Evolutionary conservation across 2,888 invertebrate species (phyloP).

Genomic region (Tubulanus polymorphus): DNA sequence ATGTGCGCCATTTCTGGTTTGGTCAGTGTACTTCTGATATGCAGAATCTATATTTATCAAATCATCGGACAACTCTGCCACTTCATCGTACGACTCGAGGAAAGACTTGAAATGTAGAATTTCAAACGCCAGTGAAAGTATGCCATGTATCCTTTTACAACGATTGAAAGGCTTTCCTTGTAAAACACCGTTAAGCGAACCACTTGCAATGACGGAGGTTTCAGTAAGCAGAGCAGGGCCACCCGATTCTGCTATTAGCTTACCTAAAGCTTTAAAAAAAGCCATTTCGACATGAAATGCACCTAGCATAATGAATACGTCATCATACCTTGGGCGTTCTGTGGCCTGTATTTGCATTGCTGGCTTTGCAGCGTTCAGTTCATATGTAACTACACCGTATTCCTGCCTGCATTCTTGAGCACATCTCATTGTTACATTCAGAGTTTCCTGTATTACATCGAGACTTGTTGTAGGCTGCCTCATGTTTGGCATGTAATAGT

Average conservation of each 20-base stretch:
- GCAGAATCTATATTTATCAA: neutral
- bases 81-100: slow-evolving; percentile 8
- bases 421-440: slow-evolving; percentile 15
- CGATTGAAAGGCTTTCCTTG: slow-evolving; percentile 20
- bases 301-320: slow-evolving; percentile 23
- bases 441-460: slow-evolving; percentile 19
- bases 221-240: slow-evolving; percentile 21
- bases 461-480: slow-evolving; percentile 13
- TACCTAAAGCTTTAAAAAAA: slow-evolving; percentile 21
- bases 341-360: slow-evolving; percentile 22
- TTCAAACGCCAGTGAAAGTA: slow-evolving; percentile 17
- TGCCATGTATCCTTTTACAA: slow-evolving; percentile 22
- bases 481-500: slow-evolving; percentile 20
- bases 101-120: slow-evolving; percentile 18
- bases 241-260: slow-evolving; percentile 22
- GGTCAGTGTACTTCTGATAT: slow-evolving; percentile 9
- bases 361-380: slow-evolving; percentile 19
- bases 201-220: slow-evolving; percentile 17
- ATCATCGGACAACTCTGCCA: neutral
- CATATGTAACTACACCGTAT: slow-evolving; percentile 20
- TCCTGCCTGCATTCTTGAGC: slow-evolving; percentile 14
- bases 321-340: slow-evolving; percentile 21
- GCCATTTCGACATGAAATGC: slow-evolving; percentile 22
- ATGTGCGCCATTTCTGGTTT: slow-evolving; percentile 16
- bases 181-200: slow-evolving; percentile 21